A percentile compares a stretch with the other conserved stretches of the same genome.
Evolutionary conservation across 2,113 vertebrate species (phyloP).

Genomic region (Sphaerodactylus townsendi): DNA sequence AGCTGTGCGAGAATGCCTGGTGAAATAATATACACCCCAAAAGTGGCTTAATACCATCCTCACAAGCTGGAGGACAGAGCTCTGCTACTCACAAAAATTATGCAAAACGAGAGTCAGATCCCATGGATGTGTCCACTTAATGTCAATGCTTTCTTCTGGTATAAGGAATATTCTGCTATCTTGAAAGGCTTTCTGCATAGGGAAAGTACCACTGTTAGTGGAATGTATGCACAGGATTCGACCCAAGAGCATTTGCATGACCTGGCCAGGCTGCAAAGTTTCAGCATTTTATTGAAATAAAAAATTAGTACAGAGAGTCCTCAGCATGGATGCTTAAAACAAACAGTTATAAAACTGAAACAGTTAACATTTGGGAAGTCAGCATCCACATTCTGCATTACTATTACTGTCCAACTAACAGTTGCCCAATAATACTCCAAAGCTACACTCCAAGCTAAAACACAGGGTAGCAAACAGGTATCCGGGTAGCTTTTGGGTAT

Average conservation of each 20-base stretch:
- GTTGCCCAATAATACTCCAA: neutral
- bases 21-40: neutral
- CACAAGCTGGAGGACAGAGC: neutral
- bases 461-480: neutral
- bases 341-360: neutral
- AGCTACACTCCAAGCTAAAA: conserved; percentile 36
- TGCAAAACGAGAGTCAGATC: neutral
- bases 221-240: no score
- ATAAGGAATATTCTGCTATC: no score
- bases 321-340: neutral
- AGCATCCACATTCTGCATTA: accelerated
- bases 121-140: no score
- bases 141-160: no score
- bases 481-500: conserved; percentile 20
- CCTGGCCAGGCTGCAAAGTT: neutral
- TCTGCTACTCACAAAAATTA: neutral
- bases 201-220: no score
- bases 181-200: no score
- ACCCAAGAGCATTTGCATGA: neutral
- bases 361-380: neutral
- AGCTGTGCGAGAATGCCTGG: neutral
- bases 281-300: neutral
- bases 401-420: neutral
- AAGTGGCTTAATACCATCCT: no score
- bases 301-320: no score